Evolutionary conservation across 2,888 invertebrate species (phyloP).

Genomic region (Cephus nigrinus): DNA sequence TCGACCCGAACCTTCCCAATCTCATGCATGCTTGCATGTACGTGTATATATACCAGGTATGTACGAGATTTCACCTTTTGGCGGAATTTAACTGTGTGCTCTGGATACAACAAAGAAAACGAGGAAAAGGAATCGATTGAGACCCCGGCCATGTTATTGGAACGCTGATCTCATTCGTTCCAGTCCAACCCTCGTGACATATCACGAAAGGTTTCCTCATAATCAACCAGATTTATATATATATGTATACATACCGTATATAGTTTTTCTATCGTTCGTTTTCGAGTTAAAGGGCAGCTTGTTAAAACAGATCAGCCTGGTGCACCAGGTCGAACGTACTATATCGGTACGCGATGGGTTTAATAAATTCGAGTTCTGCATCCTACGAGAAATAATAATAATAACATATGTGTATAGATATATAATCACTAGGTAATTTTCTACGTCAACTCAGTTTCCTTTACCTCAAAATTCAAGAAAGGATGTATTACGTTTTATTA

Average conservation of each 20-base stretch:
- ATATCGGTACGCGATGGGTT: neutral
- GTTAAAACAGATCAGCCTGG: constrained; percentile 24
- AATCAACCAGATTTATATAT: constrained; percentile 16
- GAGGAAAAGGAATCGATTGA: neutral
- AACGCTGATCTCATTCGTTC: neutral
- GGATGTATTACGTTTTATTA: neutral
- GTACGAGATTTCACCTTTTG: neutral
- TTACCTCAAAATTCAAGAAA: neutral
- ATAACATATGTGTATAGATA: no score
- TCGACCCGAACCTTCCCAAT: constrained; percentile 26
- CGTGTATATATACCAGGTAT: no score
- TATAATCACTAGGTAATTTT: neutral
- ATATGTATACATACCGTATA: neutral
- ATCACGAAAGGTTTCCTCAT: constrained; percentile 59
- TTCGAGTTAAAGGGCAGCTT: constrained; percentile 52
- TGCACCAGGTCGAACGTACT: neutral
- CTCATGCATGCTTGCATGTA: neutral
- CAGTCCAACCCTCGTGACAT: constrained; percentile 43
- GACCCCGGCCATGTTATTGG: neutral
- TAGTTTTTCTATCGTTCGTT: constrained; percentile 41
- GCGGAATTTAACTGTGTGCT: neutral
- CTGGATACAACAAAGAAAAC: neutral
- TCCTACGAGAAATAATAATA: neutral
- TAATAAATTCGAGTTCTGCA: neutral
- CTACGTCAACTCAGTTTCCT: neutral